Percentiles rank a stretch among this genome's conserved stretches.
Conservation (phyloP, 2,888 invertebrate species). For the Amiota minor region DNA sequence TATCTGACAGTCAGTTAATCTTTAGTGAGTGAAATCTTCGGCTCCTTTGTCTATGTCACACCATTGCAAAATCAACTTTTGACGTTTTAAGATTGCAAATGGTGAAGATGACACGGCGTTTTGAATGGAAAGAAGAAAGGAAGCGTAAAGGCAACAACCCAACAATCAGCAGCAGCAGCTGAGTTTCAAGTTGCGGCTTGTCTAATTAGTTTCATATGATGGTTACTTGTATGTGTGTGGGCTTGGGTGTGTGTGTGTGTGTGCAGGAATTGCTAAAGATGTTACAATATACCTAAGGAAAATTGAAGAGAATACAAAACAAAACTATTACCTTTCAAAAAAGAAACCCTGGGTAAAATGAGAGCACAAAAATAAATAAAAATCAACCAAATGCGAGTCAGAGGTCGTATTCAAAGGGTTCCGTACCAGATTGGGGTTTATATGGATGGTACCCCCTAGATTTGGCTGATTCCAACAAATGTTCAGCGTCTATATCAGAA, state of each 20-base stretch:
- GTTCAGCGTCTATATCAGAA: too few relatives aligned
- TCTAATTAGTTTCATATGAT: constrained; percentile 23
- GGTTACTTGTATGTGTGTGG: not conserved
- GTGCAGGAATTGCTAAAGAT: not conserved
- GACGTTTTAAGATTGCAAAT: constrained; percentile 14
- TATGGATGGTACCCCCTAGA: too few relatives aligned
- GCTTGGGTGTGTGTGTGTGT: not conserved
- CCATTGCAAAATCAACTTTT: not conserved
- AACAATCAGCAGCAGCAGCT: not conserved
- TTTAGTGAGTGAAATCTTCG: too few relatives aligned
- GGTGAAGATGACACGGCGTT: not conserved
- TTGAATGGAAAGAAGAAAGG: not conserved
- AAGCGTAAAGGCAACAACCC: not conserved
- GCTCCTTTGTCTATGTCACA: too few relatives aligned
- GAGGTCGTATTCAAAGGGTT: too few relatives aligned
- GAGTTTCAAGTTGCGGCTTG: constrained; percentile 20
- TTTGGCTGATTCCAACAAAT: too few relatives aligned
- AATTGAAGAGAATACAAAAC: not conserved
- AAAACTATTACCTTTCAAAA: not conserved
- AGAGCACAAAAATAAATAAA: too few relatives aligned
- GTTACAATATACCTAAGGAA: not conserved
- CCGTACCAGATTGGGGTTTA: too few relatives aligned
- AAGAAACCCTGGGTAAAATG: not conserved
- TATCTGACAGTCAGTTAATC: not conserved
- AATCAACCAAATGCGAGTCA: too few relatives aligned